These are phyloP conservation scores for Esperia sulphurella DNA, from an alignment of 2,888 invertebrate species.

Conservation along the genomic window DNA sequence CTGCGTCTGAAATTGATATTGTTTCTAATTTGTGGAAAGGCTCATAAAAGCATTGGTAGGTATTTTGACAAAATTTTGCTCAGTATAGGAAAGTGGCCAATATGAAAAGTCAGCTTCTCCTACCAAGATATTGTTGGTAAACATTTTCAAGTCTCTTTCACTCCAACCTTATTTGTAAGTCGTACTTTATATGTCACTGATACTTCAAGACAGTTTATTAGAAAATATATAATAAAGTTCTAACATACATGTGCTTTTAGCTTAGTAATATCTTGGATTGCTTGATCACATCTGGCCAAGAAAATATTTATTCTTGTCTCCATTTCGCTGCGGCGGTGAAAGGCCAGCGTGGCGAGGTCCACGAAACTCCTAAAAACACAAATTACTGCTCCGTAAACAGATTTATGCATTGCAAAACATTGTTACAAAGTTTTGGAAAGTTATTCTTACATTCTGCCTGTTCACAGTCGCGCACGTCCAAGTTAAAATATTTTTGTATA, in stretches of 20 bases:
- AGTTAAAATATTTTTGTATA: no score
- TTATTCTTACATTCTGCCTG: neutral
- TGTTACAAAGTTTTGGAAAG: neutral
- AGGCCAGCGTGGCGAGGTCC: constrained; percentile 56
- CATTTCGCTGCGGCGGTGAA: constrained; percentile 61
- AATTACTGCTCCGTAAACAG: neutral
- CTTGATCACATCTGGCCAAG: constrained; percentile 55
- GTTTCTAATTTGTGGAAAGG: no score
- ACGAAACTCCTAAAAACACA: constrained; percentile 56
- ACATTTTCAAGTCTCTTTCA: no score
- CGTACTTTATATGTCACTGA: no score
- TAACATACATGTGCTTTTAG: constrained; percentile 54
- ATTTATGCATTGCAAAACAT: neutral
- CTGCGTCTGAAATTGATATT: no score
- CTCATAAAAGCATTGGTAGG: no score
- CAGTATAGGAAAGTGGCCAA: no score
- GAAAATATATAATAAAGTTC: constrained; percentile 3
- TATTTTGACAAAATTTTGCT: no score
- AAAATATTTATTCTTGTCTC: constrained; percentile 54
- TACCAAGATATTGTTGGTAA: no score
- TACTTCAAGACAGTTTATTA: no score
- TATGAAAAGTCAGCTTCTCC: no score
- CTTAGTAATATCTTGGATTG: constrained; percentile 49
- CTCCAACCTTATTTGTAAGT: no score
- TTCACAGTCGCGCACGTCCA: neutral